A percentile compares a stretch with the other conserved stretches of the same genome.
These are phyloP conservation scores for Acanthaster planci DNA, from an alignment of 35 echinoderm and acorn worm species.

Conservation along the genomic window DNA sequence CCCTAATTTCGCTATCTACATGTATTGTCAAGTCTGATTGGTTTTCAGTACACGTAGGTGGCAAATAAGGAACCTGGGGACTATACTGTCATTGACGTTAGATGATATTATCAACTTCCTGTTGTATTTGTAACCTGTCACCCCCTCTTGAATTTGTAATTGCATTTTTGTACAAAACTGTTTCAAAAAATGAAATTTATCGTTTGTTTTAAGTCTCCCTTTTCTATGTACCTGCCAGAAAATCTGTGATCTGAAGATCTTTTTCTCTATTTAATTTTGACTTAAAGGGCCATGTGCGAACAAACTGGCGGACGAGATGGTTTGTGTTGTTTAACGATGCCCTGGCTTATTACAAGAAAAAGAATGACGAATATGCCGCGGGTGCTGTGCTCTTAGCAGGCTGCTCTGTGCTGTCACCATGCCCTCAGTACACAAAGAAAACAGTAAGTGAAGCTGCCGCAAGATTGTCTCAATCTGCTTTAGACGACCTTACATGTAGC, in stretches of 20 bases:
- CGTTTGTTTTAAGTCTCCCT: no score
- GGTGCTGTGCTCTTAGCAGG: slow-evolving; percentile 73
- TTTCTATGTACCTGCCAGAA: no score
- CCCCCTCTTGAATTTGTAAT: no score
- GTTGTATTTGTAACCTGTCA: no score
- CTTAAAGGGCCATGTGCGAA: slow-evolving; percentile 84
- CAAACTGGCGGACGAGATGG: slow-evolving; percentile 98
- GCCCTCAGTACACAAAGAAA: slow-evolving; percentile 93
- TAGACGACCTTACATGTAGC: background rate
- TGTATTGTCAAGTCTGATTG: no score
- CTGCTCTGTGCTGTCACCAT: slow-evolving; percentile 91
- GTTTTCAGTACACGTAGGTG: no score
- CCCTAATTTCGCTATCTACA: no score
- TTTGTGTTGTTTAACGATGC: slow-evolving; percentile 73
- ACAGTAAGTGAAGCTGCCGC: slow-evolving; percentile 54
- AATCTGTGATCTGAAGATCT: background rate
- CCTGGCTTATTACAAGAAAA: slow-evolving; percentile 83
- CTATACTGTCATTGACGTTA: no score
- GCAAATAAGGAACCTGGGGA: no score
- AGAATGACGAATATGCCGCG: slow-evolving; percentile 69
- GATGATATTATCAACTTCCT: no score
- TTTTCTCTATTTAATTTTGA: background rate
- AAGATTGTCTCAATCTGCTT: background rate
- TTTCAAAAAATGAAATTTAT: no score
- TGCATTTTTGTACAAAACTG: no score